phyloP scores from a whole-genome alignment of 2,888 invertebrate species.

The Caenorhabditis plicata region DNA sequence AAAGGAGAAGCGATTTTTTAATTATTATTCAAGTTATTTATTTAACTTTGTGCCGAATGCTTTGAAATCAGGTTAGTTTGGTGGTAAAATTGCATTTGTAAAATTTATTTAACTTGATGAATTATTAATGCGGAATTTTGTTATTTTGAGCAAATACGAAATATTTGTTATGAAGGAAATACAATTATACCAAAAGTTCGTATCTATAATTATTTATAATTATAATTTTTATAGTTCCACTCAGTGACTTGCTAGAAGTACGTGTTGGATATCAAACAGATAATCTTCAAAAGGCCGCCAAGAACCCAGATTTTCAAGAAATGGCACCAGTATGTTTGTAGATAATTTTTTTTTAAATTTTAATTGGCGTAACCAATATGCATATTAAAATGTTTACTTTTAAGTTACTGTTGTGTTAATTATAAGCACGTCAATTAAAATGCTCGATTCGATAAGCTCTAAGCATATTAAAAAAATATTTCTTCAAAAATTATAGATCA shows the following conservation, averaged over 20 bases:
- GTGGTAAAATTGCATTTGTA: no score
- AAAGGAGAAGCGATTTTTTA: constrained; percentile 32
- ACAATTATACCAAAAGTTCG: no score
- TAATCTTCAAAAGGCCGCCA: constrained; percentile 56
- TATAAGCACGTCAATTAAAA: no score
- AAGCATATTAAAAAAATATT: no score
- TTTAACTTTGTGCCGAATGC: constrained; percentile 41
- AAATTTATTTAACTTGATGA: no score
- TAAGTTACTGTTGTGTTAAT: no score
- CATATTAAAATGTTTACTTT: no score
- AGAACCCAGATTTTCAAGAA: constrained; percentile 53
- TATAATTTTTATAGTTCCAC: constrained; percentile 59
- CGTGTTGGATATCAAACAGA: constrained; percentile 64
- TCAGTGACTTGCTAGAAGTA: constrained; percentile 62
- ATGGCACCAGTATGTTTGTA: constrained; percentile 56
- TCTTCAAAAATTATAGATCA: no score
- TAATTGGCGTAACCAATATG: background rate
- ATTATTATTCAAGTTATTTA: constrained; percentile 37
- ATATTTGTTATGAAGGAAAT: no score
- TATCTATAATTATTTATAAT: constrained; percentile 1
- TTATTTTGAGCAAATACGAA: no score
- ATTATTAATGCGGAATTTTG: no score
- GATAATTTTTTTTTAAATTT: background rate
- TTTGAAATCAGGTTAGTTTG: constrained; percentile 35
- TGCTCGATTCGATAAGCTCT: no score